phyloP scores from a whole-genome alignment of 2,888 invertebrate species.

The Fabriciana adippe region DNA sequence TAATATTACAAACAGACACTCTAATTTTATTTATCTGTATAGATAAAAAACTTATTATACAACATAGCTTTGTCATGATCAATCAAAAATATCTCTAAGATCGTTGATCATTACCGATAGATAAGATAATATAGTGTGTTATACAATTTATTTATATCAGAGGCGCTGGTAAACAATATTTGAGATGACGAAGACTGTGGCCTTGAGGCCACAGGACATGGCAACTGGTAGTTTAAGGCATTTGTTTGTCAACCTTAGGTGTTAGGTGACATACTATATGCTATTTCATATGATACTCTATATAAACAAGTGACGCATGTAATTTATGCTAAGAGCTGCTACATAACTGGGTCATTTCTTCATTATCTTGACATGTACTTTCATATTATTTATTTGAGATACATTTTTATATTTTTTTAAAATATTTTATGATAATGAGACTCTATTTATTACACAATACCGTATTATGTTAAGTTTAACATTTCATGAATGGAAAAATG shows the following conservation, averaged over 20 bases:
- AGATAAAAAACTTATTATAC: background rate
- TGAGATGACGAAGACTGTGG: constrained; percentile 59
- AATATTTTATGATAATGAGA: background rate
- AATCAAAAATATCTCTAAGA: constrained; percentile 33
- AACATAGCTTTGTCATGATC: constrained; percentile 20
- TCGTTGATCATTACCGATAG: constrained; percentile 21
- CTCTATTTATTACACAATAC: constrained; percentile 5
- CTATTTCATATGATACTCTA: constrained; percentile 16
- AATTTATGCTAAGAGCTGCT: constrained; percentile 7
- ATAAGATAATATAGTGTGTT: constrained; percentile 43
- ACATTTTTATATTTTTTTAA: background rate
- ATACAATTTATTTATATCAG: constrained; percentile 43
- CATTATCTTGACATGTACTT: background rate
- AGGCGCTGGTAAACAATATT: constrained; percentile 55
- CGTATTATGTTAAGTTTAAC: background rate
- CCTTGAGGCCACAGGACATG: constrained; percentile 48
- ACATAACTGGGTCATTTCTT: constrained; percentile 12
- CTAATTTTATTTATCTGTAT: too few species aligned
- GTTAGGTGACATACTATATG: constrained; percentile 18
- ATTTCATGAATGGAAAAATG: constrained; percentile 8
- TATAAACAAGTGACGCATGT: constrained; percentile 20
- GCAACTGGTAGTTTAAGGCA: constrained; percentile 19
- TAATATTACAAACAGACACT: too few species aligned
- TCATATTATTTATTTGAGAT: constrained; percentile 1
- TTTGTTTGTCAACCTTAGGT: constrained; percentile 27